Evolutionary conservation across 2,113 vertebrate genomes (phyloP).

Genomic region (Campylomormyrus numenius): DNA sequence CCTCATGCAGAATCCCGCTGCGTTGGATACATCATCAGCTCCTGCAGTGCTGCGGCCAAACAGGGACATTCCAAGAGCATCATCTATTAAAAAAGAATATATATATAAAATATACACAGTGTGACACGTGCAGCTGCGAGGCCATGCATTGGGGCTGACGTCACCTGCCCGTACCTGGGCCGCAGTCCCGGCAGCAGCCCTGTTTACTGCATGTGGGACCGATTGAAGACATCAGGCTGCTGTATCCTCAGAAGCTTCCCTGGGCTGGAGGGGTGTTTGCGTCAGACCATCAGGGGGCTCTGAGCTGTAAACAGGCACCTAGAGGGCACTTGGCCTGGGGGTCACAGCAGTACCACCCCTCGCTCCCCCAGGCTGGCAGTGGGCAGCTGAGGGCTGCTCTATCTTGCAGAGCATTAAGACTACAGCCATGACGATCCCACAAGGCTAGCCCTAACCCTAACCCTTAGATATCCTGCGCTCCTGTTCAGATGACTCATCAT

Average conservation of each 20-base stretch:
- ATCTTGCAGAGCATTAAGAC: background rate
- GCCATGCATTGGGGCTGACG: background rate
- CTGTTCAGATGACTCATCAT: background rate
- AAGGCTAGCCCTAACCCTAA: background rate
- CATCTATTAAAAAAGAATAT: background rate
- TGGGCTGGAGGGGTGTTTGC: background rate
- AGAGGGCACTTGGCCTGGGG: background rate
- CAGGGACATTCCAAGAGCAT: background rate
- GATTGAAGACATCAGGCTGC: background rate
- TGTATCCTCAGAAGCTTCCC: background rate
- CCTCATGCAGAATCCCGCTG: background rate
- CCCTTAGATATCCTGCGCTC: background rate
- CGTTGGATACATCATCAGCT: background rate
- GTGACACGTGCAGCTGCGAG: background rate
- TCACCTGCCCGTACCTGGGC: background rate
- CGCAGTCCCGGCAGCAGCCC: background rate
- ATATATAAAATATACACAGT: no score
- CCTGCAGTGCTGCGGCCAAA: background rate
- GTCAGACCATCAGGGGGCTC: background rate
- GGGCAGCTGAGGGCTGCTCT: background rate
- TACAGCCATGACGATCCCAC: background rate
- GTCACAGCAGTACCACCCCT: background rate
- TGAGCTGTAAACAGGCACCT: background rate
- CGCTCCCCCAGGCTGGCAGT: background rate
- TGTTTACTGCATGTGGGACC: background rate